phyloP scores from a whole-genome alignment of 2,888 invertebrate genomes.

The Belgica antarctica region DNA sequence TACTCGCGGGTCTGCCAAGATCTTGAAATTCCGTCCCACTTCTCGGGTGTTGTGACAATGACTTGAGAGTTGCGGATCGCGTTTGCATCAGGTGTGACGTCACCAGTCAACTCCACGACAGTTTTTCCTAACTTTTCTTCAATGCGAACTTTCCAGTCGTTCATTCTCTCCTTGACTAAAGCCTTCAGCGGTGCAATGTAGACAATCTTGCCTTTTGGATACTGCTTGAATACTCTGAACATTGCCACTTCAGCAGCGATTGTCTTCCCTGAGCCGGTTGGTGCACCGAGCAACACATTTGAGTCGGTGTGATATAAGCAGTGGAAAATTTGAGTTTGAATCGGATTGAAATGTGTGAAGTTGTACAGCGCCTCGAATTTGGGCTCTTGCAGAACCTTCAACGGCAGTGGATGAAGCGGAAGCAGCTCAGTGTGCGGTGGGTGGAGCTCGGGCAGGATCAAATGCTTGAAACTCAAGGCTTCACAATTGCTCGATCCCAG shows the following conservation, averaged over 20 bases:
- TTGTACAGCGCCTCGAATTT: slow-evolving; percentile 78
- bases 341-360: slow-evolving; percentile 96
- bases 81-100: slow-evolving; percentile 78
- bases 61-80: slow-evolving; percentile 83
- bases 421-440: slow-evolving; percentile 91
- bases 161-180: slow-evolving; percentile 90
- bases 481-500: slow-evolving; percentile 61
- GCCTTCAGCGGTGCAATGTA: slow-evolving; percentile 99
- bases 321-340: slow-evolving; percentile 98
- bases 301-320: slow-evolving; percentile 91
- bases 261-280: slow-evolving; percentile 91
- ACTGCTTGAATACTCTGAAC: slow-evolving; percentile 80
- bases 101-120: slow-evolving; percentile 95
- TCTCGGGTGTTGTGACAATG: slow-evolving; percentile 98
- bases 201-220: slow-evolving; percentile 82
- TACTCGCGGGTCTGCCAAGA: slow-evolving; percentile 97
- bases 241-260: slow-evolving; percentile 97
- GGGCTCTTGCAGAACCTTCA: slow-evolving; percentile 74
- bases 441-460: slow-evolving; percentile 87
- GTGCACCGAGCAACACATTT: slow-evolving; percentile 91
- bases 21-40: slow-evolving; percentile 99
- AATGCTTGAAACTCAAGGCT: slow-evolving; percentile 74
- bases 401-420: slow-evolving; percentile 85
- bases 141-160: slow-evolving; percentile 88
- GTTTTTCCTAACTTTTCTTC: slow-evolving; percentile 70